Evolutionary conservation across 1,140 invertebrate genomes (phyloP).

Genomic region (Himalopsyche phryganea): DNA sequence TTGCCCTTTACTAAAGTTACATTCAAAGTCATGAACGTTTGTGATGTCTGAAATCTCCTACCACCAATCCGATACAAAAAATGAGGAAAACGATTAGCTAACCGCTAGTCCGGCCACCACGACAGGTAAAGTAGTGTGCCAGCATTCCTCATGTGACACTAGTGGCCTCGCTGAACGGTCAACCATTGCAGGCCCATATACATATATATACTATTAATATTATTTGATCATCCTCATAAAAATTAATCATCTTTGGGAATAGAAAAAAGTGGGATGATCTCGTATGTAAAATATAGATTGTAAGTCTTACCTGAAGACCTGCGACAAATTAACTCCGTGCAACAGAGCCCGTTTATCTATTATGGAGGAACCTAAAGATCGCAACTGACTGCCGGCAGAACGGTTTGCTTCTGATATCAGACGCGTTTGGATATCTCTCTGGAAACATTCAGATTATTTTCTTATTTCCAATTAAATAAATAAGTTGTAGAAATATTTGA

Average conservation of each 20-base stretch:
- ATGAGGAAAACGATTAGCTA: no score
- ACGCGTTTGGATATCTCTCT: conserved; percentile 21
- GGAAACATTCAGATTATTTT: not conserved
- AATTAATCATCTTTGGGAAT: not conserved
- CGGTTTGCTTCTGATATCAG: conserved; percentile 21
- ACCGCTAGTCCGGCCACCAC: no score
- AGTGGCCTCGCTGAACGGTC: no score
- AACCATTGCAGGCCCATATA: no score
- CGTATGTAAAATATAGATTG: not conserved
- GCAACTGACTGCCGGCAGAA: conserved; percentile 19
- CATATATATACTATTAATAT: not conserved
- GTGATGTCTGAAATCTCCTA: no score
- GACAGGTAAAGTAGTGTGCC: no score
- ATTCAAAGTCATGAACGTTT: no score
- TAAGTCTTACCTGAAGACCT: conserved; percentile 6
- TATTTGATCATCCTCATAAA: not conserved
- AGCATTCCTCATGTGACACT: no score
- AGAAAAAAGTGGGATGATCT: not conserved
- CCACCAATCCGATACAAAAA: no score
- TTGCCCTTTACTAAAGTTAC: no score
- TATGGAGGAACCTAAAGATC: not conserved
- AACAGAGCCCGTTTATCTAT: conserved; percentile 16
- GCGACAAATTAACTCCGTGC: conserved; percentile 17
- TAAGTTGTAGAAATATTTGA: not conserved
- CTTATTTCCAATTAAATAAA: not conserved